phyloP scores from a whole-genome alignment of 2,888 invertebrate genomes.

The Chalcis sispes region DNA sequence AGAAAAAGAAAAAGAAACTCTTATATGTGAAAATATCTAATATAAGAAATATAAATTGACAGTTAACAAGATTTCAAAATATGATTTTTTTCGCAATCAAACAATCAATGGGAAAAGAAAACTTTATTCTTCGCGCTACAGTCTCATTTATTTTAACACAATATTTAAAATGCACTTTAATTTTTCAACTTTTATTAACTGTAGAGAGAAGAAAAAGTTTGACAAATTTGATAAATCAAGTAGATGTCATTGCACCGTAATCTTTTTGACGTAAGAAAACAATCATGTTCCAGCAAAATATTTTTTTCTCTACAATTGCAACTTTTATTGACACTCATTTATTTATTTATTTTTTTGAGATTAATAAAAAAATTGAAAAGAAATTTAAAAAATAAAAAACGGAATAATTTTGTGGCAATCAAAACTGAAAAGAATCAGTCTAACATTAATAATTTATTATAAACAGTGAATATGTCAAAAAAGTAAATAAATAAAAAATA shows the following conservation, averaged over 20 bases:
- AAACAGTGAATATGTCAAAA: conserved; percentile 32
- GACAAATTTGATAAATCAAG: conserved; percentile 59
- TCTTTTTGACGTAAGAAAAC: conserved; percentile 62
- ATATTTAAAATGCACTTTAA: conserved; percentile 36
- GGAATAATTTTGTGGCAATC: not conserved
- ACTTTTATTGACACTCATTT: conserved; percentile 10
- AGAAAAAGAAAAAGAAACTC: conserved; percentile 46
- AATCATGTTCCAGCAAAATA: conserved; percentile 65
- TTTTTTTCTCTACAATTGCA: conserved; percentile 56
- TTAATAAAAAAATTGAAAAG: conserved; percentile 23
- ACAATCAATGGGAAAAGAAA: conserved; percentile 42
- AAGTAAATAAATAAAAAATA: conserved; percentile 47
- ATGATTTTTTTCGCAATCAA: conserved; percentile 46
- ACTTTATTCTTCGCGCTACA: conserved; percentile 43
- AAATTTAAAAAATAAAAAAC: not conserved
- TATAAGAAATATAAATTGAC: conserved; percentile 50
- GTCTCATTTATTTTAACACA: conserved; percentile 20
- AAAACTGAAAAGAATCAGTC: conserved; percentile 13
- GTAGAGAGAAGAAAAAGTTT: conserved; percentile 59
- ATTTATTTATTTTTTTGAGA: not conserved
- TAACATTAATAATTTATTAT: conserved; percentile 35
- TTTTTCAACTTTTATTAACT: conserved; percentile 24
- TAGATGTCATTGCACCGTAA: conserved; percentile 69
- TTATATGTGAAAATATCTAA: conserved; percentile 45
- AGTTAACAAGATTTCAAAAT: conserved; percentile 53